Conservation (phyloP, 2,113 vertebrate species). For the Notothenia rossii region DNA sequence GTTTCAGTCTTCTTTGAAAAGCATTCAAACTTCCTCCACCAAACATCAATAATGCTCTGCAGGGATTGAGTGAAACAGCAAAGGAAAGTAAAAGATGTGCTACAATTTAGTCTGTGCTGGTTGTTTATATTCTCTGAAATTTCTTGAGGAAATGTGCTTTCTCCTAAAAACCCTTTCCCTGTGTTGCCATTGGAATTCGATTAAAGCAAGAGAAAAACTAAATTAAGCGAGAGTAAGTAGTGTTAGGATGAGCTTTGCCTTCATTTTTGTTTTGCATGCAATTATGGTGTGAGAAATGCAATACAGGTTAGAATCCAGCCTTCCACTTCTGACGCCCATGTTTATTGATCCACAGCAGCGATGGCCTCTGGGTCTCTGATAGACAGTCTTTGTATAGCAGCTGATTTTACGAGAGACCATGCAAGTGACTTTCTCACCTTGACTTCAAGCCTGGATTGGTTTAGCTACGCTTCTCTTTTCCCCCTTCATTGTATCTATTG, state of each 20-base stretch:
- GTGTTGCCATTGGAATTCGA: constrained; percentile 1
- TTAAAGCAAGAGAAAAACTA: neutral
- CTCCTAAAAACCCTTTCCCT: constrained; percentile 11
- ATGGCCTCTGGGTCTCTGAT: constrained; percentile 36
- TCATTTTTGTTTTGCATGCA: neutral
- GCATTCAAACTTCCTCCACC: constrained; percentile 19
- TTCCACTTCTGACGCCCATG: neutral
- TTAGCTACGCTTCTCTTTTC: constrained; percentile 49
- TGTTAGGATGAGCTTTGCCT: constrained; percentile 5
- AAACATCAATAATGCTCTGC: constrained; percentile 57
- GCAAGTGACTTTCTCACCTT: constrained; percentile 60
- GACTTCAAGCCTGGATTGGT: constrained; percentile 59
- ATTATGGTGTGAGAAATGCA: constrained; percentile 16
- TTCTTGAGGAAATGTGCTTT: constrained; percentile 27
- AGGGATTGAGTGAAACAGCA: constrained; percentile 29
- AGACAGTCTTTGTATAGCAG: constrained; percentile 40
- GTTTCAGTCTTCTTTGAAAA: constrained; percentile 21
- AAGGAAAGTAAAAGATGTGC: constrained; percentile 30
- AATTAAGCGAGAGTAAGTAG: neutral
- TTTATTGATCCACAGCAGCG: constrained; percentile 20
- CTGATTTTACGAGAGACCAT: constrained; percentile 46
- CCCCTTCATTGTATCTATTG: constrained; percentile 58
- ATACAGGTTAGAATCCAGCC: neutral
- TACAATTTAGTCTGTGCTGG: constrained; percentile 38
- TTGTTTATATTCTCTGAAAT: constrained; percentile 39